A percentile compares a stretch with the other conserved stretches of the same genome.
Evolutionary conservation across 1,140 invertebrate genomes (phyloP).

Genomic region (Hyposmocoma kahamanoa): DNA sequence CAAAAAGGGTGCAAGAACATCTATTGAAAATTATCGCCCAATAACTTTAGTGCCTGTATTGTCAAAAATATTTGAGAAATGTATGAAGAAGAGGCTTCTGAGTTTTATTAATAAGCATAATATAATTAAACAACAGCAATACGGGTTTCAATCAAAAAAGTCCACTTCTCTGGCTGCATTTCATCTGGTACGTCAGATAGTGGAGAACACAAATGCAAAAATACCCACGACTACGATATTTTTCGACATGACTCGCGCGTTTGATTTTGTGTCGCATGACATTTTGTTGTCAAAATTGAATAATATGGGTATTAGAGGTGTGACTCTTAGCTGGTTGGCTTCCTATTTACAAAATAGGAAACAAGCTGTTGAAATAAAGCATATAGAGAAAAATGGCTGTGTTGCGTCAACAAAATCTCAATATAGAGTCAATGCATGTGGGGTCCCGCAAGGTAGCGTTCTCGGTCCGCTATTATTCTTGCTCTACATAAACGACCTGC

Average conservation of each 20-base stretch:
- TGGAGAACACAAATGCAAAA: neutral
- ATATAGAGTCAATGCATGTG: too few species aligned
- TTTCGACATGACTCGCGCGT: constrained; percentile 3
- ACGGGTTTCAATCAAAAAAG: constrained; percentile 1
- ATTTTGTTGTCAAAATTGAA: neutral
- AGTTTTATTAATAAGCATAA: neutral
- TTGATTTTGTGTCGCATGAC: constrained; percentile 5
- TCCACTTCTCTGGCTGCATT: neutral
- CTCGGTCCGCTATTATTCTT: too few species aligned
- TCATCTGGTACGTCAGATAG: neutral
- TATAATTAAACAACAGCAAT: neutral
- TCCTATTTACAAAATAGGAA: too few species aligned
- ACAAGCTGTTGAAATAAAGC: too few species aligned
- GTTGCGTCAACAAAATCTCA: too few species aligned
- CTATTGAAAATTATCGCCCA: constrained; percentile 1
- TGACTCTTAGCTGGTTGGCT: too few species aligned
- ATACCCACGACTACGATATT: neutral
- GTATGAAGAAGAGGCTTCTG: neutral
- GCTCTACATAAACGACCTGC: too few species aligned
- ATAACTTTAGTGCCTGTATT: constrained; percentile 3
- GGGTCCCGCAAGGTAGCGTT: too few species aligned
- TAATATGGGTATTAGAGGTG: too few species aligned
- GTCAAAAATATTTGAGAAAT: neutral
- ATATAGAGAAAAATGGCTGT: too few species aligned
- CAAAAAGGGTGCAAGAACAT: neutral